A percentile compares a stretch with the other conserved stretches of the same genome.
Conservation (phyloP, 2,113 vertebrate species). For the Hipposideros armiger region DNA sequence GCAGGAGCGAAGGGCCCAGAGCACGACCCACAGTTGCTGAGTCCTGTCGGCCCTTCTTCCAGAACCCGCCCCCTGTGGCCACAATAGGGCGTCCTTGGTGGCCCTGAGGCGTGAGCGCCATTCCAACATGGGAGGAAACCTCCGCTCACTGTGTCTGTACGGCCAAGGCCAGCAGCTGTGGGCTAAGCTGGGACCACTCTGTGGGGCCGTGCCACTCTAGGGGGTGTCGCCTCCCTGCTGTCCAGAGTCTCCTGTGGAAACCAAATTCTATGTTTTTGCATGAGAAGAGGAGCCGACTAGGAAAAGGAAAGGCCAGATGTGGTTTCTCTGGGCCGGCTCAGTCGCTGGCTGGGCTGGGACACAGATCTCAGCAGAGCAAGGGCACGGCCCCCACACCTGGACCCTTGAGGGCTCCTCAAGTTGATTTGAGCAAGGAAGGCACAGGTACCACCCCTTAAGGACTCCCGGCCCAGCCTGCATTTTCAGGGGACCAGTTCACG, state of each 20-base stretch:
- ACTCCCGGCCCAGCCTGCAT: too few relatives aligned
- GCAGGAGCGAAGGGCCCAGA: not conserved
- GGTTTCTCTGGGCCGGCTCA: not conserved
- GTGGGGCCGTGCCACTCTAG: too few relatives aligned
- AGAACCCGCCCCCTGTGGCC: rapidly evolving
- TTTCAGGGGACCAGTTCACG: not conserved
- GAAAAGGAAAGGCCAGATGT: not conserved
- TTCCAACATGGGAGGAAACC: rapidly evolving
- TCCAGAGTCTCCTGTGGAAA: not conserved
- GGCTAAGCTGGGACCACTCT: not conserved
- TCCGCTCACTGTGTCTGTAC: not conserved
- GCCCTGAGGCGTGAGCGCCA: not conserved
- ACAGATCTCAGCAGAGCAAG: not conserved
- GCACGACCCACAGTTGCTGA: rapidly evolving
- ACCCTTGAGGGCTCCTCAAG: too few relatives aligned
- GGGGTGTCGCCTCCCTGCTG: not conserved
- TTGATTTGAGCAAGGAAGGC: rapidly evolving
- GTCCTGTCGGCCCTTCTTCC: not conserved
- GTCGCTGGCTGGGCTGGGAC: too few relatives aligned
- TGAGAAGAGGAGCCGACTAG: rapidly evolving
- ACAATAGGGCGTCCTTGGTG: not conserved
- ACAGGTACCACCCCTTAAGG: rapidly evolving
- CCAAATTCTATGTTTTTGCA: rapidly evolving
- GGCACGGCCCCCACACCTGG: rapidly evolving
- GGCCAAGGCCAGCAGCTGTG: not conserved